Conservation (phyloP, 2,113 vertebrate genomes). For the Ptilorrhoa leucosticta region DNA sequence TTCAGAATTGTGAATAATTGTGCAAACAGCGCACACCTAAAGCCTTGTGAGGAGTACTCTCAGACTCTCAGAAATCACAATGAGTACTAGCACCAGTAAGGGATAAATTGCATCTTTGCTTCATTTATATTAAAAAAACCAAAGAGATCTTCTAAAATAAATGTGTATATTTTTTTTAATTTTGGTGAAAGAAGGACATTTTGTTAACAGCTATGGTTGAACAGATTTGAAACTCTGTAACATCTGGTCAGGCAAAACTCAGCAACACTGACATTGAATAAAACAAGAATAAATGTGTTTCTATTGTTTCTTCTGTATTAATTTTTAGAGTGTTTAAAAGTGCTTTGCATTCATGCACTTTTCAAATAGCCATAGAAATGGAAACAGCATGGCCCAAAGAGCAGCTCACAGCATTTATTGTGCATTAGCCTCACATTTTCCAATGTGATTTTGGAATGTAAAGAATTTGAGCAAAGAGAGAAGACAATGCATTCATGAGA, state of each 20-base stretch:
- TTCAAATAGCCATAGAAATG: slow-evolving; percentile 47
- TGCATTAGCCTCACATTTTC: slow-evolving; percentile 26
- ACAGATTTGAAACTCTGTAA: slow-evolving; percentile 54
- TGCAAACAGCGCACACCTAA: background rate
- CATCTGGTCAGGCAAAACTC: slow-evolving; percentile 58
- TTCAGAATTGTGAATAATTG: background rate
- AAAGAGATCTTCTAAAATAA: background rate
- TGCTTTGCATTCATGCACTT: slow-evolving; percentile 42
- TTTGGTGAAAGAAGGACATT: background rate
- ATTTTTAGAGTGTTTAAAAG: slow-evolving; percentile 58
- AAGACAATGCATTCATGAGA: slow-evolving; percentile 34
- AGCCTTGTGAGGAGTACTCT: background rate
- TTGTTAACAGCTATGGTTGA: slow-evolving; percentile 39
- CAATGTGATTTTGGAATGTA: slow-evolving; percentile 5
- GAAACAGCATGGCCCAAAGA: slow-evolving; percentile 7
- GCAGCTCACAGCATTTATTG: background rate
- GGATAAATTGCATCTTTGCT: background rate
- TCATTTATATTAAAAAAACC: background rate
- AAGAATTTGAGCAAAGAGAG: slow-evolving; percentile 31
- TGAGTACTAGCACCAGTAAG: background rate
- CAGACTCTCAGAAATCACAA: background rate
- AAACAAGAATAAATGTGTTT: slow-evolving; percentile 38
- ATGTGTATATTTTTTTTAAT: background rate
- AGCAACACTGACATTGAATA: slow-evolving; percentile 42
- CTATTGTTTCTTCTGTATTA: slow-evolving; percentile 49